Evolutionary conservation across 2,888 invertebrate genomes (phyloP), one percentile per base, ranked within the genome.

Genomic region (Drosophila fungiperda): DNA sequence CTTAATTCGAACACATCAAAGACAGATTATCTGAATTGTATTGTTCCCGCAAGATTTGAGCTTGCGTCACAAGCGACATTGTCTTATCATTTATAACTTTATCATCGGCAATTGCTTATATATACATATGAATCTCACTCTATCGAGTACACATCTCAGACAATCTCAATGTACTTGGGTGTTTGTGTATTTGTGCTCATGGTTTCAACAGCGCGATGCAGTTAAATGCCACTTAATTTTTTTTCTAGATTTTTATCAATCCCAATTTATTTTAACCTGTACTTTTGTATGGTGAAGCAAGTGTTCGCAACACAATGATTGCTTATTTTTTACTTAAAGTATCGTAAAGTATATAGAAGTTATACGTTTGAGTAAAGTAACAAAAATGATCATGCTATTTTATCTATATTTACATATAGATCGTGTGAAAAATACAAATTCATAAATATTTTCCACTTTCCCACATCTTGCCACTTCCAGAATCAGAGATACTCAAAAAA

Each of bases 61-160:
- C n/a, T 76, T 81, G 78, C 80, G 80, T 81, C 81, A 81, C 59
- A 63, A 20, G 26, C 57, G 38, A 45, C 42, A 53, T 50, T 23
- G 42, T 58, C 61, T 77, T 76, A 65, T 77, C 73, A 29, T 32
- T 15, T 38, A 38, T 61, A 40, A 33, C 50, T 38, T 73, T 68
- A 73, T 60, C 68, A 59, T 52, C 38, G 59, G 23, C 32, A 50
- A 53, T 62, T 52, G n/a, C 67, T 26, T 26, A 26, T 54, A 11
- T 52, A 12, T 20, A 33, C 8, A 45, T 15, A 15, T 45, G 23
- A 68, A 73, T 77, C 70, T 69, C 67, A 63, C 59, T 75, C 76
- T 66, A 73, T 73, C 50, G 50, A 66, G 66, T 55, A 67, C 36
- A 60, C 45, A 65, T 58, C 64, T 36, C 35, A 38, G 49, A 55